Percentiles rank a stretch among this genome's conserved stretches.
phyloP scores from a whole-genome alignment of 2,888 invertebrate species.

The Polylopha cassiicola region DNA sequence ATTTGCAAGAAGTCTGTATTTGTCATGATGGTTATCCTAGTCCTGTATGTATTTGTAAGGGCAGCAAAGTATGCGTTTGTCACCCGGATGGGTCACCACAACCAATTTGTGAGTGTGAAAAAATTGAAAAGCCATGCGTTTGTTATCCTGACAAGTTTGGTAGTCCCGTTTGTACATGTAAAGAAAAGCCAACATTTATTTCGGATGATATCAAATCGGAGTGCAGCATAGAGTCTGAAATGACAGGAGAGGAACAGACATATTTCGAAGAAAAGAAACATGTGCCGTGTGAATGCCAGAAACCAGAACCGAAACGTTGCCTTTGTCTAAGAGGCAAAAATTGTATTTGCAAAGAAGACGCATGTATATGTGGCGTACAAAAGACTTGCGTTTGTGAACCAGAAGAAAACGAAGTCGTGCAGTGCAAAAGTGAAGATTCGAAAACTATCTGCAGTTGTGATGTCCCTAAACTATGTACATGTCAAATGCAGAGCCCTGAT shows the following conservation, averaged over 20 bases:
- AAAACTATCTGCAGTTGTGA: conserved; percentile 50
- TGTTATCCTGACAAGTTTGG: conserved; percentile 50
- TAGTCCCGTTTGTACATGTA: conserved; percentile 52
- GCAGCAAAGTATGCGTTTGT: conserved; percentile 50
- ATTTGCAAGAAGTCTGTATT: conserved; percentile 48
- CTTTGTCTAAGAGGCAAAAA: conserved; percentile 46
- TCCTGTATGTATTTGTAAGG: conserved; percentile 47
- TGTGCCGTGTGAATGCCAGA: conserved; percentile 54
- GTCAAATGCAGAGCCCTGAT: too few relatives aligned
- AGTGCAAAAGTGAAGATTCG: conserved; percentile 40
- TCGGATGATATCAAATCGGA: conserved; percentile 2
- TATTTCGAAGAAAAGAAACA: conserved; percentile 21
- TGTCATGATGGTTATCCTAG: conserved; percentile 45
- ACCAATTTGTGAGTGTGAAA: conserved; percentile 48
- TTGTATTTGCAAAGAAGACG: conserved; percentile 43
- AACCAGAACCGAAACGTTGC: conserved; percentile 40
- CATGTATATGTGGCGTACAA: conserved; percentile 52
- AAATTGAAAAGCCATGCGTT: conserved; percentile 56
- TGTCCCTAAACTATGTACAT: conserved; percentile 40
- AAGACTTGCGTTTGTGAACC: conserved; percentile 51
- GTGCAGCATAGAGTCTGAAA: conserved; percentile 21
- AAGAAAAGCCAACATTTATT: conserved; percentile 38
- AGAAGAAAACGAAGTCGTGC: conserved; percentile 30
- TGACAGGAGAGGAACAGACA: conserved; percentile 22
- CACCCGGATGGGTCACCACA: conserved; percentile 42